A percentile compares a stretch with the other conserved stretches of the same genome.
phyloP scores from a whole-genome alignment of 1,140 invertebrate species.

The Pogonomyrmex barbatus region DNA sequence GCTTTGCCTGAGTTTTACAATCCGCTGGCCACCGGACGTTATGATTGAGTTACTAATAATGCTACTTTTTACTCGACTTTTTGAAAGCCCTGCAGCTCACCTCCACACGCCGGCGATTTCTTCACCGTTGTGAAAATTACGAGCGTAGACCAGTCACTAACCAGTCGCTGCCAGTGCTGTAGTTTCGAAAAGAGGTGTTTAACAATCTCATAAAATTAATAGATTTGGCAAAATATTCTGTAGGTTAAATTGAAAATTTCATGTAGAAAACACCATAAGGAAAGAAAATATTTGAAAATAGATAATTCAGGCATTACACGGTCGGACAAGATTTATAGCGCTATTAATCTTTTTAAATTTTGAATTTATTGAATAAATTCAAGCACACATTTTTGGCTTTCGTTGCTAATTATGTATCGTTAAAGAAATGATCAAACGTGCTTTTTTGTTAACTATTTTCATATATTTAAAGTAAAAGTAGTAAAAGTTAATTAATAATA shows the following conservation, averaged over 20 bases:
- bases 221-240: not conserved
- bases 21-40: not conserved
- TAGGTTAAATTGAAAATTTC: conserved; percentile 12
- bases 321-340: too few species aligned
- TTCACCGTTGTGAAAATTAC: conserved; percentile 71
- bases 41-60: conserved; percentile 72
- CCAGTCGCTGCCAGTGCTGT: conserved; percentile 20
- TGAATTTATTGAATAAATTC: too few species aligned
- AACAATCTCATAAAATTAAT: conserved; percentile 36
- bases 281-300: not conserved
- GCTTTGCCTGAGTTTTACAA: conserved; percentile 28
- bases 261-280: not conserved
- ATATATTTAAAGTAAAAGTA: not conserved
- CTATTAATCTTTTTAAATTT: too few species aligned
- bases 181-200: conserved; percentile 23
- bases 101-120: conserved; percentile 53
- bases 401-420: too few species aligned
- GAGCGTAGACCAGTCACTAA: conserved; percentile 47
- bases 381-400: too few species aligned
- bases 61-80: conserved; percentile 68
- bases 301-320: too few species aligned
- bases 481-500: too few species aligned
- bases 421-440: too few species aligned
- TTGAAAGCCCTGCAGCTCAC: conserved; percentile 59
- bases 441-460: not conserved